Conservation (phyloP, 2,888 invertebrate species). For the Ariolimax columbianus region DNA sequence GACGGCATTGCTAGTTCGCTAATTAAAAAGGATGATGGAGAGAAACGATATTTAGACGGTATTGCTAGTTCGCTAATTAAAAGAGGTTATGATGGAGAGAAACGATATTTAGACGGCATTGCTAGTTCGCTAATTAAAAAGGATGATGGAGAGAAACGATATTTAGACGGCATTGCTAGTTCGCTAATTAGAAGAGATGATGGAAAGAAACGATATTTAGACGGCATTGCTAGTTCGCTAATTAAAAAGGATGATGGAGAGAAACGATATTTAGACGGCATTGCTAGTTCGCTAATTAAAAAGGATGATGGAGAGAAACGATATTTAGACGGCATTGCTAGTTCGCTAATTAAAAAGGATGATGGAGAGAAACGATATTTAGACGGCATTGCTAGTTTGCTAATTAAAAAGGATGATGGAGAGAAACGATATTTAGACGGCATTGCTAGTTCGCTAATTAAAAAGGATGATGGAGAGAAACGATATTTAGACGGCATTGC, state of each 20-base stretch:
- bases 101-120: slow-evolving; percentile 7
- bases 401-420: not conserved
- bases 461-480: slow-evolving; percentile 14
- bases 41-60: slow-evolving; percentile 9
- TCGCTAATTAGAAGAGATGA: not conserved
- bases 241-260: not conserved
- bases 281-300: not conserved
- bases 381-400: slow-evolving; percentile 4
- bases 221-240: not conserved
- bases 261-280: slow-evolving; percentile 7
- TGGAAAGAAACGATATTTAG: not conserved
- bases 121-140: slow-evolving; percentile 9
- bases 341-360: not conserved
- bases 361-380: slow-evolving; percentile 12
- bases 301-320: slow-evolving; percentile 13
- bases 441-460: not conserved
- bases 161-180: slow-evolving; percentile 5
- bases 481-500: slow-evolving; percentile 11
- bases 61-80: not conserved
- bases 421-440: slow-evolving; percentile 13
- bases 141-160: not conserved
- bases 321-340: slow-evolving; percentile 10
- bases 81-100: slow-evolving; percentile 4
- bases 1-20: slow-evolving; percentile 16
- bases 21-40: slow-evolving; percentile 8